A percentile compares a stretch with the other conserved stretches of the same genome.
phyloP scores from a whole-genome alignment of 2,113 vertebrate species.

The Smithornis capensis region DNA sequence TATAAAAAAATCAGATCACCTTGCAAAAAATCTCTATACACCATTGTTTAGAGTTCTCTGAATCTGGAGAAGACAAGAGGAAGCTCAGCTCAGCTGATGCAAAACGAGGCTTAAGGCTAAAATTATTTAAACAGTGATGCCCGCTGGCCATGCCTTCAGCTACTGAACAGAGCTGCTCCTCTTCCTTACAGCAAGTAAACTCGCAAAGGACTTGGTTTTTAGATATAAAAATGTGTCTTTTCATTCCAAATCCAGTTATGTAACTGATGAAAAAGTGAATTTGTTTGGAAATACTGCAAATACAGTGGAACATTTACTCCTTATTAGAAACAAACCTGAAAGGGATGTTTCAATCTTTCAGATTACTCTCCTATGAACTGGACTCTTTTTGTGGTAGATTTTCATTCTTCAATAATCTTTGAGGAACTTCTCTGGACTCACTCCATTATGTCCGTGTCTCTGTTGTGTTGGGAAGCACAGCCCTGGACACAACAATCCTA shows the following conservation, averaged over 20 bases:
- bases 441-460: neutral
- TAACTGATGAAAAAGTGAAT: neutral
- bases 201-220: neutral
- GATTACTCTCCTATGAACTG: neutral
- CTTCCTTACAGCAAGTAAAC: neutral
- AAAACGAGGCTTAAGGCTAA: neutral
- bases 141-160: neutral
- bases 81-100: neutral
- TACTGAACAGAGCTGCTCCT: neutral
- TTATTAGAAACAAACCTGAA: neutral
- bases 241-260: fast-evolving
- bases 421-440: neutral
- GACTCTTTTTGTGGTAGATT: neutral
- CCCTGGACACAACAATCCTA: neutral
- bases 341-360: neutral
- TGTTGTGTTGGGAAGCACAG: neutral
- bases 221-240: neutral
- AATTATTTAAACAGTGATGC: neutral
- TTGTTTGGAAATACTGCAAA: neutral
- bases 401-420: neutral
- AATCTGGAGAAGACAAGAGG: neutral
- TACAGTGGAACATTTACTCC: neutral
- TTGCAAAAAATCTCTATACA: neutral
- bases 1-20: neutral
- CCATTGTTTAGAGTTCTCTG: neutral